Evolutionary conservation across 2,113 vertebrate genomes (phyloP), one percentile per base, ranked within the genome.

Genomic region (Boulengeromyrus knoepffleri): DNA sequence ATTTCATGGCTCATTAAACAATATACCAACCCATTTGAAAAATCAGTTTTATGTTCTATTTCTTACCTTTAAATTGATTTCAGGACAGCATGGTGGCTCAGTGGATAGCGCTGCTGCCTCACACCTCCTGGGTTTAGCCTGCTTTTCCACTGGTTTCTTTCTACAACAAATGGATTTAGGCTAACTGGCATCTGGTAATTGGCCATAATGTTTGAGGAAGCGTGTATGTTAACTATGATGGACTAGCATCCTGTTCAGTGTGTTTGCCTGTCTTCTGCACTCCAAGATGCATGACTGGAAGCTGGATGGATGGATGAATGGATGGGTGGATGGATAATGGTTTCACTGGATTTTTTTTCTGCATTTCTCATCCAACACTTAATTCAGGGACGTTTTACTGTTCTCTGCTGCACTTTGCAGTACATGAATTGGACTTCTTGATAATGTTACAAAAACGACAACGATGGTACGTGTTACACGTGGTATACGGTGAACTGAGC

Each of bases 1-100:
- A 86, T 46, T 86, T 86, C 46, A 86, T 47, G 84, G 42, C 84
- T 46, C 46, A 86, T 86, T 86, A 27, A 86, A 86, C 46, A 86
- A 86, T 24, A 46, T 46, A n/a, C 83, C 46, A 42, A 53, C 10
- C 47, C 85, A 50, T 53, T 9, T 31, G 49, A 52, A 53, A 87
- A 52, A 53, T 52, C n/a, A 5, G 49, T 87, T 87, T 52, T 31
- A 86, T 86, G 46, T 86, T 86, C 10, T 46, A 52, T 31, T 87
- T 52, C 49, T 87, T 53, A 87, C 5, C 85, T 87, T 53, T 27
- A 50, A 50, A 87, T n/a, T 52, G 42, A 46, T 87, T 50, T 52
- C 85, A 46, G 13, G 42, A 12, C 9, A 17, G 74, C 74, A 80
- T 42, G 74, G 74, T 42, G 13, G 74, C 36, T 19, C 74, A 70